phyloP scores from a whole-genome alignment of 2,888 invertebrate genomes.

The Mellilla xanthometata region DNA sequence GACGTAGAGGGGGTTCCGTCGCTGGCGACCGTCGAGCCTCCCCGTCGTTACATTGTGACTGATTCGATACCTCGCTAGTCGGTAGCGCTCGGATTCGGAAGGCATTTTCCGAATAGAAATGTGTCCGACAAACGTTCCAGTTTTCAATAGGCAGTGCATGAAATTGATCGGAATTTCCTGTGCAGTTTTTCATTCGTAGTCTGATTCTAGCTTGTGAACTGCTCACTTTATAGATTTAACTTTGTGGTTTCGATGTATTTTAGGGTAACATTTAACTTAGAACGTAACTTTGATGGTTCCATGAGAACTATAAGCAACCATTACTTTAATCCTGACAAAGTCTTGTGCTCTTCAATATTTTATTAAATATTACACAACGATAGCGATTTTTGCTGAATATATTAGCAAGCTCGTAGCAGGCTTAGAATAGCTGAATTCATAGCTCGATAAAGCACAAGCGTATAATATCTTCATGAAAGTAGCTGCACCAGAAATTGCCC shows the following conservation, averaged over 20 bases:
- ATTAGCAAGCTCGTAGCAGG: no score
- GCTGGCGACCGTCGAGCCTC: conserved; percentile 13
- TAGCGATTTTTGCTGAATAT: no score
- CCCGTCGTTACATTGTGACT: conserved; percentile 26
- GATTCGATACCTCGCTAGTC: conserved; percentile 18
- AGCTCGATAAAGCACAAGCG: no score
- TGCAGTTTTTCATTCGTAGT: not conserved
- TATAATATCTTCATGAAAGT: no score
- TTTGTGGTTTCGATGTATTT: not conserved
- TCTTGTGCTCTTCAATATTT: no score
- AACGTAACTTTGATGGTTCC: no score
- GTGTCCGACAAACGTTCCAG: conserved; percentile 1
- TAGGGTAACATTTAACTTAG: no score
- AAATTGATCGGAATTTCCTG: not conserved
- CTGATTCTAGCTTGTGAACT: not conserved
- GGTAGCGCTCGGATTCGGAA: conserved; percentile 13
- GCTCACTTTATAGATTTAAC: not conserved
- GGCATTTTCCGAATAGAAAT: conserved; percentile 14
- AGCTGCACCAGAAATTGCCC: no score
- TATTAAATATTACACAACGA: no score
- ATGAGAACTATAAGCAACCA: no score
- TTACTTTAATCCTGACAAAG: no score
- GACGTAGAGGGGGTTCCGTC: conserved; percentile 21
- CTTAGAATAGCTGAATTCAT: no score
- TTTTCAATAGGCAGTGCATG: conserved; percentile 4